Percentiles rank a stretch among this genome's conserved stretches.
These are phyloP conservation scores for Lepus europaeus DNA, from an alignment of 2,113 vertebrate species.

Conservation along the genomic window DNA sequence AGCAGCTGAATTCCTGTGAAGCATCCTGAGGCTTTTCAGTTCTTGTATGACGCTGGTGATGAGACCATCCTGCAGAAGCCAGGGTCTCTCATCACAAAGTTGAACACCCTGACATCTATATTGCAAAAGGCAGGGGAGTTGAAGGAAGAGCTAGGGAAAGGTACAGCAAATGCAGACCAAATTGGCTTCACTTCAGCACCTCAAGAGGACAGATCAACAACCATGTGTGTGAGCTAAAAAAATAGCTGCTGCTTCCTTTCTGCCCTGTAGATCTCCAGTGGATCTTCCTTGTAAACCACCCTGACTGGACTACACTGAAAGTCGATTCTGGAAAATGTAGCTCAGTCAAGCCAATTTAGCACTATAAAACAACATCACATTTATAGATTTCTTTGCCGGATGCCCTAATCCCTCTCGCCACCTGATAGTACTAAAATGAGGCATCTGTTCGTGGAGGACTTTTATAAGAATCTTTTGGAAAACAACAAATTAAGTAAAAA, in stretches of 20 bases:
- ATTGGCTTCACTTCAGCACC: background rate
- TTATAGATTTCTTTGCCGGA: background rate
- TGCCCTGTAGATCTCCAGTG: no score
- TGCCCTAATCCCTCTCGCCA: background rate
- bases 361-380: background rate
- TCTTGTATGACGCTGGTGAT: background rate
- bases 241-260: background rate
- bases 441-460: background rate
- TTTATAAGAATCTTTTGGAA: conserved; percentile 13
- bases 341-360: background rate
- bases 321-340: background rate
- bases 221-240: background rate
- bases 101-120: background rate
- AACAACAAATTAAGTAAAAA: background rate
- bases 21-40: background rate
- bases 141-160: background rate
- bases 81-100: background rate
- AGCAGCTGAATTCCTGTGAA: background rate
- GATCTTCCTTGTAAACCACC: background rate
- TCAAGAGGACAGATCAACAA: background rate
- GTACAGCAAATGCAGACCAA: background rate
- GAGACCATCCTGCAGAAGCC: background rate
- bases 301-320: background rate
- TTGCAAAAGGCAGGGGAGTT: background rate
- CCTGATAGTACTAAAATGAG: background rate